phyloP scores from a whole-genome alignment of 2,113 vertebrate species.

The Odocoileus virginianus region DNA sequence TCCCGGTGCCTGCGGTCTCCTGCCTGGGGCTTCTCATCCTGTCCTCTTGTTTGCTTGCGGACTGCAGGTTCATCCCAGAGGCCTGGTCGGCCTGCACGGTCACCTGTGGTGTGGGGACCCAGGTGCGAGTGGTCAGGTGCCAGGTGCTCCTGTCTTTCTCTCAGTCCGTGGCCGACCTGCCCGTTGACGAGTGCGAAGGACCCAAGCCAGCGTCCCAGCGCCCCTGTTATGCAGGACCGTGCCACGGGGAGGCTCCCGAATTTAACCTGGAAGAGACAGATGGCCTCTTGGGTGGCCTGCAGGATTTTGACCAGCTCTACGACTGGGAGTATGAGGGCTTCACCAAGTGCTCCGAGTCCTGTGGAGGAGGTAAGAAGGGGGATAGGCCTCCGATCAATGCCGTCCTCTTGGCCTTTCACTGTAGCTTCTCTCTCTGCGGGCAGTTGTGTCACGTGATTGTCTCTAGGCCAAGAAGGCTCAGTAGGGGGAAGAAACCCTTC shows the following conservation, averaged over 20 bases:
- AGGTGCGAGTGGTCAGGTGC: constrained; percentile 88
- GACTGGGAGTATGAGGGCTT: constrained; percentile 97
- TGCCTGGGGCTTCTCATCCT: constrained; percentile 50
- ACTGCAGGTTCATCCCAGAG: constrained; percentile 90
- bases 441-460: not conserved
- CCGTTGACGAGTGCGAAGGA: constrained; percentile 93
- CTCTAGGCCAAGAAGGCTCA: not conserved
- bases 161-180: constrained; percentile 93
- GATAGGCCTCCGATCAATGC: not conserved
- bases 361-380: constrained; percentile 89
- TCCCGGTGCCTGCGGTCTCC: not conserved
- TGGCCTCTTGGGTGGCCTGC: constrained; percentile 65
- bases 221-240: constrained; percentile 89
- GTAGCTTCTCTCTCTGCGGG: not conserved
- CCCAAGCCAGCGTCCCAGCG: constrained; percentile 85
- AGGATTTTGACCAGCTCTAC: constrained; percentile 86
- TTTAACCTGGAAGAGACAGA: constrained; percentile 71
- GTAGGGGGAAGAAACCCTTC: not conserved
- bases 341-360: constrained; percentile 92
- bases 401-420: not conserved
- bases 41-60: constrained; percentile 53
- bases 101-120: constrained; percentile 90
- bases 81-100: constrained; percentile 92
- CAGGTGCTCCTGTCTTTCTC: constrained; percentile 96
- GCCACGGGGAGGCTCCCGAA: constrained; percentile 77